phyloP scores from a whole-genome alignment of 2,113 vertebrate species.

The Gorsachius goisagi region DNA sequence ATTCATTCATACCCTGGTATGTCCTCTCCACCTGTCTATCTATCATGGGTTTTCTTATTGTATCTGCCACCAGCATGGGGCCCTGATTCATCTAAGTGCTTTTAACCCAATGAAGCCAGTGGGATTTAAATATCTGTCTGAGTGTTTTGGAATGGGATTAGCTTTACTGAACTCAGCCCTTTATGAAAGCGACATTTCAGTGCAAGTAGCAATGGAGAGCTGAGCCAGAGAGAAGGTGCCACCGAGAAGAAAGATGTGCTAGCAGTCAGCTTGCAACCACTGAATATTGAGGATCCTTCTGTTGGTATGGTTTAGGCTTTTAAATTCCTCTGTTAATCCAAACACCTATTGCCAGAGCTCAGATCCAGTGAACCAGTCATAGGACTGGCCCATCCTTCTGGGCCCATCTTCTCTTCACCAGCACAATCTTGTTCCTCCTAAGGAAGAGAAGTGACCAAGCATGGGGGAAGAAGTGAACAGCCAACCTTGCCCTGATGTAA shows the following conservation, averaged over 20 bases:
- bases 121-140: neutral
- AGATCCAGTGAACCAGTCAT: neutral
- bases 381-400: neutral
- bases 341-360: neutral
- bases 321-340: neutral
- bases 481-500: neutral
- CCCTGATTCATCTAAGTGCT: neutral
- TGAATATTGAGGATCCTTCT: neutral
- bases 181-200: neutral
- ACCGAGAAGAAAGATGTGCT: neutral
- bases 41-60: neutral
- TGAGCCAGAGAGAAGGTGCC: neutral
- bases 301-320: neutral
- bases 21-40: neutral
- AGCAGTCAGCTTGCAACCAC: neutral
- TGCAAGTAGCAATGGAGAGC: neutral
- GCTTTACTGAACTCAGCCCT: neutral
- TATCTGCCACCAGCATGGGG: neutral
- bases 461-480: neutral
- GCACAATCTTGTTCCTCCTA: neutral
- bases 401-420: neutral
- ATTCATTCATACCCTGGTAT: neutral
- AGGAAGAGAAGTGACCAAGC: neutral
- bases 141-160: constrained; percentile 20
- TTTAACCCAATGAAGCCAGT: neutral